A percentile compares a stretch with the other conserved stretches of the same genome.
Evolutionary conservation across 2,888 invertebrate genomes (phyloP).

Genomic region (Pilophorus perplexus): DNA sequence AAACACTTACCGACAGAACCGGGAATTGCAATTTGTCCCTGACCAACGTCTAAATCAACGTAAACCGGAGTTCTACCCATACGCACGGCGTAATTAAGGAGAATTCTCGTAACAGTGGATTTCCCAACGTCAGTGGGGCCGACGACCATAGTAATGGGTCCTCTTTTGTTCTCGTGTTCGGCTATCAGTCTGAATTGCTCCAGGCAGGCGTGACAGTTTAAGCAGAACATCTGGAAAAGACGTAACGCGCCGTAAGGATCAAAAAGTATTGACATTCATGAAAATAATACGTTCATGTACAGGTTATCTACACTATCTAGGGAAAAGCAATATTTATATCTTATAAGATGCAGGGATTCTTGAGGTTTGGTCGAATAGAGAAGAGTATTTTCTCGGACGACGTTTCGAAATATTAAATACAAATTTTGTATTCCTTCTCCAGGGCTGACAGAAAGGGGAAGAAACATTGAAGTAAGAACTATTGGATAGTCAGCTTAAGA

Average conservation of each 20-base stretch:
- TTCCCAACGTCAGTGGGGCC: constrained; percentile 97
- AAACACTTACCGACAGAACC: constrained; percentile 79
- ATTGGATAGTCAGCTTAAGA: too few relatives aligned
- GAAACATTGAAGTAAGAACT: too few relatives aligned
- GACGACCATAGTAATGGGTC: constrained; percentile 85
- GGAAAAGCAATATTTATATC: neutral
- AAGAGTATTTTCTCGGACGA: too few relatives aligned
- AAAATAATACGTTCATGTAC: too few relatives aligned
- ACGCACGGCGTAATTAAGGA: constrained; percentile 93
- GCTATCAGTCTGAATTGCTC: constrained; percentile 84
- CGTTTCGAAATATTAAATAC: too few relatives aligned
- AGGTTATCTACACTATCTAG: too few relatives aligned
- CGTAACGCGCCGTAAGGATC: neutral
- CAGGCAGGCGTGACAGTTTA: constrained; percentile 92
- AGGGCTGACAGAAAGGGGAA: too few relatives aligned
- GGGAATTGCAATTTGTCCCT: constrained; percentile 87
- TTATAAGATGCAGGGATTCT: neutral
- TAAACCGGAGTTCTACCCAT: constrained; percentile 84
- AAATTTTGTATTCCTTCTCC: too few relatives aligned
- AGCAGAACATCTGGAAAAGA: constrained; percentile 66
- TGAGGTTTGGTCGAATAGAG: too few relatives aligned
- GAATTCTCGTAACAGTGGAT: constrained; percentile 80
- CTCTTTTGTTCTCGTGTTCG: constrained; percentile 65
- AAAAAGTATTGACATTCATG: too few relatives aligned
- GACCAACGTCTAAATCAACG: constrained; percentile 94